These are phyloP conservation scores for Acronicta alni DNA, from an alignment of 2,888 invertebrate species.

Conservation along the genomic window DNA sequence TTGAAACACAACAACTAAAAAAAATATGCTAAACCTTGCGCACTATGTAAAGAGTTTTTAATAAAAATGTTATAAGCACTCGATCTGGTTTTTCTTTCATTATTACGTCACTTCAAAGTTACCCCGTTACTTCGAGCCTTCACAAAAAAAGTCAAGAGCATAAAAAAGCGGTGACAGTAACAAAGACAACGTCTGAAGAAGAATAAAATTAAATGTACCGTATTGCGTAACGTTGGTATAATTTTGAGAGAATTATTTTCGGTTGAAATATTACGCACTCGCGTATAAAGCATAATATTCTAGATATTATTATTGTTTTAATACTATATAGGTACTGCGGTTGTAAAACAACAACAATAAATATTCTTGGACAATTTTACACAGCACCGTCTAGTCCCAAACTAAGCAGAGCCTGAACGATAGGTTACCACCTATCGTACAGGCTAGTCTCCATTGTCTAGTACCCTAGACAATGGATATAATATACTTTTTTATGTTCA, in stretches of 20 bases:
- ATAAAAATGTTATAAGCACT: not conserved
- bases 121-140: not conserved
- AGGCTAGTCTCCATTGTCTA: too few relatives aligned
- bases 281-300: not conserved
- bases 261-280: not conserved
- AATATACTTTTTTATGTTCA: too few relatives aligned
- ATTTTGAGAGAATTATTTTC: conserved; percentile 1
- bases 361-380: too few relatives aligned
- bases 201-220: conserved; percentile 34
- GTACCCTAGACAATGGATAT: too few relatives aligned
- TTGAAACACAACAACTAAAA: too few relatives aligned
- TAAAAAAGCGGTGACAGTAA: not conserved
- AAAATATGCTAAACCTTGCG: too few relatives aligned
- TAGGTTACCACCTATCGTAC: too few relatives aligned
- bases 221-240: not conserved
- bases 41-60: too few relatives aligned
- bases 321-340: too few relatives aligned
- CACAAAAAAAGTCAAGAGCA: not conserved
- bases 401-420: too few relatives aligned
- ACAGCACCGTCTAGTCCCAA: too few relatives aligned
- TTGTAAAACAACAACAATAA: too few relatives aligned
- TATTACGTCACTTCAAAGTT: conserved; percentile 3
- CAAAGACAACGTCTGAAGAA: conserved; percentile 11
- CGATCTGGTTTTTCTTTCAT: conserved; percentile 20
- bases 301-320: not conserved